These are phyloP conservation scores for Carassius carassius DNA, from an alignment of 2,113 vertebrate genomes.

Conservation along the genomic window DNA sequence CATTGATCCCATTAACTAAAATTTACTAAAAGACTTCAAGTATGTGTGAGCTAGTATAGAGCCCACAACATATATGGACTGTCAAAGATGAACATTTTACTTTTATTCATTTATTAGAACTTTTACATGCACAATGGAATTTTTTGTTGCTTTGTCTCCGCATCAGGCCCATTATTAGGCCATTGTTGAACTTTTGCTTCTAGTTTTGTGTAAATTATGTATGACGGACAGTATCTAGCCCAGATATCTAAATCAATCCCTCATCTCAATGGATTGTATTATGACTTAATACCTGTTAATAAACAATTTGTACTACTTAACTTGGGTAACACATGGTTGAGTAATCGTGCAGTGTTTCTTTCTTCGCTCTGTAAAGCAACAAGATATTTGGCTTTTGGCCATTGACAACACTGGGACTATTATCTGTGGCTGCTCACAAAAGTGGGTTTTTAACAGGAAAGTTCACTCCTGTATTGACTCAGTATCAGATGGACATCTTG, in stretches of 20 bases:
- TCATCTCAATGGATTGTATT: slow-evolving; percentile 59
- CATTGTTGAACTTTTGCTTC: slow-evolving; percentile 30
- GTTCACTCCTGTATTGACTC: slow-evolving; percentile 61
- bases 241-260: slow-evolving; percentile 56
- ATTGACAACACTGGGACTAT: slow-evolving; percentile 67
- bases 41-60: not conserved
- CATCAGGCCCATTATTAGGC: not conserved
- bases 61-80: not conserved
- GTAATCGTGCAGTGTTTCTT: slow-evolving; percentile 63
- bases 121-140: not conserved
- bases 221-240: slow-evolving; percentile 58
- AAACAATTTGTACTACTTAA: slow-evolving; percentile 71
- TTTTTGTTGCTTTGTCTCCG: not conserved
- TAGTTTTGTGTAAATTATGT: slow-evolving; percentile 42
- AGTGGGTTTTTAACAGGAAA: slow-evolving; percentile 61
- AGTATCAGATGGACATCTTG: slow-evolving; percentile 58
- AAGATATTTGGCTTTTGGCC: slow-evolving; percentile 69
- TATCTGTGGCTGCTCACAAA: slow-evolving; percentile 62
- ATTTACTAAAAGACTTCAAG: not conserved
- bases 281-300: slow-evolving; percentile 68
- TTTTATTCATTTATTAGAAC: not conserved
- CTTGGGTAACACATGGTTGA: slow-evolving; percentile 65
- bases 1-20: not conserved
- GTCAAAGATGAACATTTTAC: not conserved
- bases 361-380: slow-evolving; percentile 62